Evolutionary conservation across 2,888 invertebrate genomes (phyloP).

Genomic region (Andrena hattorfiana): DNA sequence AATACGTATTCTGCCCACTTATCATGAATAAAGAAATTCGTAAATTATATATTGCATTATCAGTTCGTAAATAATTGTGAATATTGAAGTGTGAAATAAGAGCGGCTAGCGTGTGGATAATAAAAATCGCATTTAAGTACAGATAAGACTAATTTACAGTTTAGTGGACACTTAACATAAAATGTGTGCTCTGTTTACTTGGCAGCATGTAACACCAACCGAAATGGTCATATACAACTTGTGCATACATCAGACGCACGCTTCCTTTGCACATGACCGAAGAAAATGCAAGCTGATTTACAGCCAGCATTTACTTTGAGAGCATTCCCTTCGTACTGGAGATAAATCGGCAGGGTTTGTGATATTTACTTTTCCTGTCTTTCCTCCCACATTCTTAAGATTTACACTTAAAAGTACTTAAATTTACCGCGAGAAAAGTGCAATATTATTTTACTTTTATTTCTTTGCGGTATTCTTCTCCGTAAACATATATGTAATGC

Average conservation of each 20-base stretch:
- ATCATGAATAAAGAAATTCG: too few relatives aligned
- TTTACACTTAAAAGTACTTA: constrained; percentile 58
- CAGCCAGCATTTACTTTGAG: constrained; percentile 71
- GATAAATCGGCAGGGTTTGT: constrained; percentile 69
- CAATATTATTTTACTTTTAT: not conserved
- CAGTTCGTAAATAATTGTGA: too few relatives aligned
- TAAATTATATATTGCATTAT: too few relatives aligned
- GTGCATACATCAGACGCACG: constrained; percentile 62
- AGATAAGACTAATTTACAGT: constrained; percentile 1
- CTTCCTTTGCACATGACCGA: constrained; percentile 63
- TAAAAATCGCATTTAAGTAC: not conserved
- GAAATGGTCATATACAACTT: constrained; percentile 43
- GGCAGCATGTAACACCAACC: constrained; percentile 15
- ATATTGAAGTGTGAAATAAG: not conserved
- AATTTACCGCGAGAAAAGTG: constrained; percentile 27
- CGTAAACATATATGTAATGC: too few relatives aligned
- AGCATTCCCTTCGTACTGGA: constrained; percentile 67
- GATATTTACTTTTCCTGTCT: constrained; percentile 58
- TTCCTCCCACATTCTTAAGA: constrained; percentile 39
- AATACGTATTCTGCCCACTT: too few relatives aligned
- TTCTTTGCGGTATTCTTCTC: too few relatives aligned
- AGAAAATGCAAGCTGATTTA: constrained; percentile 75
- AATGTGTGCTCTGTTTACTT: constrained; percentile 43
- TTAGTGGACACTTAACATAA: constrained; percentile 17
- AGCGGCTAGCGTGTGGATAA: not conserved